Evolutionary conservation across 2,888 invertebrate species (phyloP).

Genomic region (Alloplasta piceator): DNA sequence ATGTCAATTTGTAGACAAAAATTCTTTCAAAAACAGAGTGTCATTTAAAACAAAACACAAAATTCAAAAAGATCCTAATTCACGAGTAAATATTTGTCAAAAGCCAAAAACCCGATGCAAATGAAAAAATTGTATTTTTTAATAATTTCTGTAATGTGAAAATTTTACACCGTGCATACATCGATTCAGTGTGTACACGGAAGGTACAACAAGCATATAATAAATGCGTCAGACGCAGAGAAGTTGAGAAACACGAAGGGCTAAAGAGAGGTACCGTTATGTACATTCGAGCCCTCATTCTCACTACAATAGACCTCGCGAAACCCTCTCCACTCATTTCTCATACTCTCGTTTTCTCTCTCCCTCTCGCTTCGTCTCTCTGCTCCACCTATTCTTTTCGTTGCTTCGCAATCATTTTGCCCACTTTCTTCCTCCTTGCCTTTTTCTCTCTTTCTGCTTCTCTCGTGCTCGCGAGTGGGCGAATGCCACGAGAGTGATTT

Average conservation of each 20-base stretch:
- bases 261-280: slow-evolving; percentile 41
- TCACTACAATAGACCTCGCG: slow-evolving; percentile 50
- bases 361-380: neutral
- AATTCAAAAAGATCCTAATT: too few species aligned
- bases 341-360: slow-evolving; percentile 13
- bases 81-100: too few species aligned
- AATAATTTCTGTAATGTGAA: too few species aligned
- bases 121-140: too few species aligned
- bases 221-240: slow-evolving; percentile 23
- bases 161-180: neutral
- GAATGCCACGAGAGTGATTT: slow-evolving; percentile 47
- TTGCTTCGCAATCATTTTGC: slow-evolving; percentile 49
- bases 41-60: too few species aligned
- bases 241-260: slow-evolving; percentile 30
- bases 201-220: slow-evolving; percentile 10
- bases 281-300: slow-evolving; percentile 25
- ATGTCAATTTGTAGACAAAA: too few species aligned
- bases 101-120: too few species aligned
- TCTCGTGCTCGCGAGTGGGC: slow-evolving; percentile 31
- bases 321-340: slow-evolving; percentile 37
- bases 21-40: too few species aligned
- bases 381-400: slow-evolving; percentile 39
- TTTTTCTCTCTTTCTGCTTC: slow-evolving; percentile 23
- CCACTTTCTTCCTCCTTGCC: slow-evolving; percentile 35
- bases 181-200: neutral